These are phyloP conservation scores for Dendrocincla tyrannina DNA, from an alignment of 2,797 vertebrate species.

Conservation along the genomic window DNA sequence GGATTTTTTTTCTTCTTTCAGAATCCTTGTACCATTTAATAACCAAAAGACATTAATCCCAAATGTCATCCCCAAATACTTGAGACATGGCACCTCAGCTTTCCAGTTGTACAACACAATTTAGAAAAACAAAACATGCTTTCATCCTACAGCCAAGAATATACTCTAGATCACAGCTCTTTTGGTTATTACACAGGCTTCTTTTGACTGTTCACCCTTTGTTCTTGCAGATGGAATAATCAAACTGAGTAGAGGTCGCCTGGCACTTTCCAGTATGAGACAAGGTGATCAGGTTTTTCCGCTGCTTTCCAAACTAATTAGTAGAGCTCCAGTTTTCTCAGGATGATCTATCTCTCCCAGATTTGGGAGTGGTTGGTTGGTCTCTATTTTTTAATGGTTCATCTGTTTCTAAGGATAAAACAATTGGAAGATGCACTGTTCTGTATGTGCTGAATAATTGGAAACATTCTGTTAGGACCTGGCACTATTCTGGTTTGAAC, in stretches of 20 bases:
- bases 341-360: background rate
- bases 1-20: background rate
- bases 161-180: background rate
- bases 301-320: background rate
- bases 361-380: background rate
- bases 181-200: background rate
- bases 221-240: background rate
- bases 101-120: background rate
- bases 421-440: background rate
- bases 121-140: background rate
- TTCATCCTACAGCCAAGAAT: background rate
- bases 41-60: background rate
- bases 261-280: background rate
- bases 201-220: background rate
- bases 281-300: background rate
- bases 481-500: background rate
- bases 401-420: background rate
- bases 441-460: background rate
- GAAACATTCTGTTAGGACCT: background rate
- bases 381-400: background rate
- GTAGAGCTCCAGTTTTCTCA: background rate
- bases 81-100: background rate
- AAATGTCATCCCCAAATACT: background rate
- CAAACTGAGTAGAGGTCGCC: background rate
- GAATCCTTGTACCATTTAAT: background rate